Evolutionary conservation across 2,888 invertebrate species (phyloP).

Genomic region (Diadromus collaris): DNA sequence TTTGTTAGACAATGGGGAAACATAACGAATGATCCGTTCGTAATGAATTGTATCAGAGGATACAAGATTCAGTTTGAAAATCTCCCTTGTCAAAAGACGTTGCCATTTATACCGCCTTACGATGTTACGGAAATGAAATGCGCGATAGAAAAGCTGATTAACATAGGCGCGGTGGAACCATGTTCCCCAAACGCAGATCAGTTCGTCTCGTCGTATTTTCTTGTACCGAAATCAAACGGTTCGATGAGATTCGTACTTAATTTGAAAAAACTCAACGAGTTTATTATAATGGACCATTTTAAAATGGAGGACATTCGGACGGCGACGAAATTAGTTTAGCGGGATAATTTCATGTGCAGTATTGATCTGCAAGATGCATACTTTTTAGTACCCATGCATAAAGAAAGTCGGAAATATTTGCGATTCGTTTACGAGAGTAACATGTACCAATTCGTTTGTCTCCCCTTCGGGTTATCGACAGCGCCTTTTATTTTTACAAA

Average conservation of each 20-base stretch:
- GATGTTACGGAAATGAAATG: slow-evolving; percentile 20
- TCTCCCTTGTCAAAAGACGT: slow-evolving; percentile 9
- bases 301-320: slow-evolving; percentile 61
- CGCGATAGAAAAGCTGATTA: slow-evolving; percentile 39
- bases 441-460: slow-evolving; percentile 43
- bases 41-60: slow-evolving; percentile 28
- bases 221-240: slow-evolving; percentile 54
- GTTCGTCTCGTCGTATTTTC: slow-evolving; percentile 55
- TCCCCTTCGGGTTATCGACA: slow-evolving; percentile 45
- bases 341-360: slow-evolving; percentile 47
- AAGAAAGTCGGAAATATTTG: slow-evolving; percentile 38
- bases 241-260: slow-evolving; percentile 57
- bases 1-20: slow-evolving; percentile 50
- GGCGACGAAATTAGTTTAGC: slow-evolving; percentile 44
- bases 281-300: slow-evolving; percentile 56
- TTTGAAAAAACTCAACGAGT: slow-evolving; percentile 52
- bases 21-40: slow-evolving; percentile 47
- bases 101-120: slow-evolving; percentile 22
- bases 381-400: slow-evolving; percentile 33
- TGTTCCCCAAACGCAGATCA: slow-evolving; percentile 37
- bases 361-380: slow-evolving; percentile 51
- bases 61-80: slow-evolving; percentile 35
- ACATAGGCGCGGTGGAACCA: slow-evolving; percentile 36
- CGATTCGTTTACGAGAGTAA: slow-evolving; percentile 40
- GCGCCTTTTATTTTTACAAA: slow-evolving; percentile 55